These are phyloP conservation scores for Columbina picui DNA, from an alignment of 2,113 vertebrate species.

Conservation along the genomic window DNA sequence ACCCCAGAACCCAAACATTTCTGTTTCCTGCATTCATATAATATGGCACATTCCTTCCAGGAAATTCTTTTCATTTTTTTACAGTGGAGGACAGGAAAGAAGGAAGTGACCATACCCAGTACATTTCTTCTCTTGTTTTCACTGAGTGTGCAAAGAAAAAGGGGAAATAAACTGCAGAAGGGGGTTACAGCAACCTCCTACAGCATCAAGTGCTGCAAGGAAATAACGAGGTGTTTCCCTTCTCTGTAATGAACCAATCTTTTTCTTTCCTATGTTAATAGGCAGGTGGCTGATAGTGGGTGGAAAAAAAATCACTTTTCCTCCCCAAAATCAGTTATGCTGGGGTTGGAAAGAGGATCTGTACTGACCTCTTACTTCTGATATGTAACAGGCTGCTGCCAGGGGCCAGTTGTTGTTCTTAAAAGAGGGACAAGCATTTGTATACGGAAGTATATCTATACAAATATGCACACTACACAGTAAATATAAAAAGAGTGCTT, in stretches of 20 bases:
- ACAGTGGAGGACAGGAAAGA: constrained; percentile 26
- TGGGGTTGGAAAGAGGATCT: neutral
- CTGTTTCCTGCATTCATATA: neutral
- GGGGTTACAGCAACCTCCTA: neutral
- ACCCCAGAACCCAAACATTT: neutral
- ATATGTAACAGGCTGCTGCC: neutral
- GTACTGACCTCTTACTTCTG: neutral
- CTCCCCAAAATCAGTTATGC: neutral
- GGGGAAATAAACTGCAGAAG: neutral
- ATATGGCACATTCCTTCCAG: constrained; percentile 27
- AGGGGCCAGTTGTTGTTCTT: neutral
- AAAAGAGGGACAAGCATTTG: neutral
- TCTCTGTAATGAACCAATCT: neutral
- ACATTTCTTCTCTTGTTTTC: constrained; percentile 10
- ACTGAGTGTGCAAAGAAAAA: neutral
- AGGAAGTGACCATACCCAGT: neutral
- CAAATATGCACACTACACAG: neutral
- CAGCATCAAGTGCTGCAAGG: neutral
- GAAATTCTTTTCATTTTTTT: constrained; percentile 53
- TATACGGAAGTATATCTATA: neutral
- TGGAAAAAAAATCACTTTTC: neutral
- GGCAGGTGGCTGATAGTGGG: neutral
- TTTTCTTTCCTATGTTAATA: neutral
- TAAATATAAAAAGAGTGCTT: neutral
- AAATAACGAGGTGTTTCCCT: neutral